Conservation (phyloP, 2,888 invertebrate genomes). For the Xestia sexstrigata region DNA sequence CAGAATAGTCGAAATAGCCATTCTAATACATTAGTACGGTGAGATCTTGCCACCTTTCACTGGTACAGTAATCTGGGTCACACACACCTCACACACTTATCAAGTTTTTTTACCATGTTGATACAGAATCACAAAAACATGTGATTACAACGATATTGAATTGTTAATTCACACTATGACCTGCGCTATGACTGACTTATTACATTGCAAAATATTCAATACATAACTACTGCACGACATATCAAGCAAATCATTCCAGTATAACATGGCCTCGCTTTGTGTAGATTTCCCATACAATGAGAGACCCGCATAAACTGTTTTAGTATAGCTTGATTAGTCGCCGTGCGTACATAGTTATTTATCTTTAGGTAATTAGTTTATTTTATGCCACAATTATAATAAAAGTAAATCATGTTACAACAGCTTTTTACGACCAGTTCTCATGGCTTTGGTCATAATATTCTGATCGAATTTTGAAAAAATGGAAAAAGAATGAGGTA, state of each 20-base stretch:
- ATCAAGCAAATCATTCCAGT: too few relatives aligned
- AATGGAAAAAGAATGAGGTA: neutral
- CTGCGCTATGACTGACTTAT: neutral
- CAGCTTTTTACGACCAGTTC: neutral
- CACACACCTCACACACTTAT: conserved; percentile 21
- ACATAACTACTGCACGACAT: neutral
- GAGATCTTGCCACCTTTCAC: conserved; percentile 45
- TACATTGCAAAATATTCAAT: conserved; percentile 19
- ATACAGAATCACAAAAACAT: conserved; percentile 27
- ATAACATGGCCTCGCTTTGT: too few relatives aligned
- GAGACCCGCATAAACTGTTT: too few relatives aligned
- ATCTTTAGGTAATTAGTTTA: neutral
- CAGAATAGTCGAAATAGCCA: fast-evolving
- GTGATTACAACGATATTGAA: conserved; percentile 12
- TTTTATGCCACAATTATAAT: neutral
- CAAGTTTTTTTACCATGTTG: conserved; percentile 29
- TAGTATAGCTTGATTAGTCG: too few relatives aligned
- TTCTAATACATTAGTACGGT: conserved; percentile 1
- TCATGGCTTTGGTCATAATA: neutral
- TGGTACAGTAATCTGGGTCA: conserved; percentile 35
- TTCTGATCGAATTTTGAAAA: neutral
- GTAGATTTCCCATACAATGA: too few relatives aligned
- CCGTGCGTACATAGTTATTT: too few relatives aligned
- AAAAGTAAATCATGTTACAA: neutral
- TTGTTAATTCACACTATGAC: conserved; percentile 27